Evolutionary conservation across 2,113 vertebrate genomes (phyloP), one percentile per base, ranked within the genome.

Genomic region (Nipponia nippon): DNA sequence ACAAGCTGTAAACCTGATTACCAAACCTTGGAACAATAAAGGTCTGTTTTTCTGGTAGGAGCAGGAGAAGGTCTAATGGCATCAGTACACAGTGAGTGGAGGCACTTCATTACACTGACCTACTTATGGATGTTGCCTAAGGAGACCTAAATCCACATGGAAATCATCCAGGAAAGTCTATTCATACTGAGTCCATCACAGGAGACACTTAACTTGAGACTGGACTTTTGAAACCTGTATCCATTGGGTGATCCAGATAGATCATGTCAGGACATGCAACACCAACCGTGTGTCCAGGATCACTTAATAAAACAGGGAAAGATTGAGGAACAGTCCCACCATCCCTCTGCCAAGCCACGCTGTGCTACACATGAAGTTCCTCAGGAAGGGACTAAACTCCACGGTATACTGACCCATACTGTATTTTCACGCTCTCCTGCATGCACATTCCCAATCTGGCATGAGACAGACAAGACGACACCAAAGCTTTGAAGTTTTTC

Each of bases 401-500:
- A 6, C 71, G 47, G 7, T 59, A 7, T 11, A 29, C 70, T 71
- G 89, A 83, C 32, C 52, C 61, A 9, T 8, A 19, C 32, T 36
- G 65, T 61, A 17, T 52, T 78, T 96, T 88, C 75, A 73, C n/a
- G 16, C 56, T 34, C 36, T 62, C 2, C 63, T 52, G 42, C 55
- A 16, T 52, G 34, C 50, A 56, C 84, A 32, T 91, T 91, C 87
- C 75, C 32, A 36, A 3, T 88, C 66, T 83, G 44, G 47, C 0
- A 0, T 25, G 47, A 95, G 75, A 69, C 53, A 84, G 71, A 69
- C 62, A 94, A 88, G 86, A 71, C 58, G 55, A 93, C 42, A 66
- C n/a, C 6, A 79, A 88, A 11, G 21, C 93, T 95, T 95, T 91
- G 84, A 97, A 85, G 89, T 76, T 96, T 91, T 63, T 95, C 81